Evolutionary conservation across 2,797 vertebrate species (phyloP), one percentile per base, ranked within the genome.

Genomic region (Parotocinclus haroldoi): DNA sequence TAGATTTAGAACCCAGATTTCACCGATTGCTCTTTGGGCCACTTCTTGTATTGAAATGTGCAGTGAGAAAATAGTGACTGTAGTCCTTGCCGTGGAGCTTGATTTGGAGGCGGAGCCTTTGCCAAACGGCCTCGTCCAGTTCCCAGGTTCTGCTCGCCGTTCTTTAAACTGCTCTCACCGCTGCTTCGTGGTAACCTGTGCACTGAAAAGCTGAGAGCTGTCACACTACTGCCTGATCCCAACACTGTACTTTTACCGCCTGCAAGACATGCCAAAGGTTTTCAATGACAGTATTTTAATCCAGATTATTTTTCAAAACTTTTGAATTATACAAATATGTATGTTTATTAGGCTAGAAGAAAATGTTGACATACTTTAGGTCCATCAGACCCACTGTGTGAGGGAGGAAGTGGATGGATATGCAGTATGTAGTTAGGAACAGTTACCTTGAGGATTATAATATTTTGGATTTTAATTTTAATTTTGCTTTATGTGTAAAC

Each of bases 171-270:
- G 0, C 58, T 48, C 42, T 66, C 57, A 67, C 78, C 72, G 62
- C 66, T 79, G 44, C 72, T 74, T 16, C 66, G 70, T 63, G 69
- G 62, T 63, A 79, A 85, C 87, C 85, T 77, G 78, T 78, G 89
- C 89, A 90, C 88, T 89, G 88, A 86, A 86, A 12, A 45, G 16
- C 55, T 55, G 17, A n/a, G 48, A 68, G 58, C 67, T 17, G 27
- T 55, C 48, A 44, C 56, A 72, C 48, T 62, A 42, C 59, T 61
- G 66, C 44, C 63, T 51, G 36, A 54, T 54, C 27, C 27, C 19
- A n/a, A 65, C 60, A 74, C 72, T 60, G 73, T 68, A 65, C 13
- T 39, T n/a, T 48, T 17, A 55, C 40, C 51, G 49, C 39, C 51
- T 57, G 27, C 42, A 54, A 7, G 27, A 50, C 17, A 63, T 56